Evolutionary conservation across 1,140 invertebrate genomes (phyloP).

Genomic region (Druon quercuslanigerum): DNA sequence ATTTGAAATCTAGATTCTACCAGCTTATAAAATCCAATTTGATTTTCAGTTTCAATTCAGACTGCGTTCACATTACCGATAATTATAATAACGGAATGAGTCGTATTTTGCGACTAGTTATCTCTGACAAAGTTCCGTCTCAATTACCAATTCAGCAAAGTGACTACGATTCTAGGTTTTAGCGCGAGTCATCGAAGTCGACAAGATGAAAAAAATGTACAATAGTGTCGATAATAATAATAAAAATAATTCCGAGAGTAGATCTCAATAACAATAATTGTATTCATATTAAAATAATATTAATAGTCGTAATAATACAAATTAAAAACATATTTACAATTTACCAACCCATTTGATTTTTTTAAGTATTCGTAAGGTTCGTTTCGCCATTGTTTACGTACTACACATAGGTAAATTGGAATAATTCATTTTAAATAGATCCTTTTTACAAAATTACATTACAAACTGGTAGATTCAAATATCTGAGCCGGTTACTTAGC

Average conservation of each 20-base stretch:
- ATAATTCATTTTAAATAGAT: constrained; percentile 68
- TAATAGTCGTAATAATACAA: constrained; percentile 61
- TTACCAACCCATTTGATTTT: constrained; percentile 58
- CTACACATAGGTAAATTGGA: constrained; percentile 62
- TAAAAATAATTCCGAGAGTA: constrained; percentile 59
- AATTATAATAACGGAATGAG: constrained; percentile 41
- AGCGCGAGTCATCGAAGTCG: constrained; percentile 19
- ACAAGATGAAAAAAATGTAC: constrained; percentile 55
- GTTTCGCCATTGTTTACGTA: constrained; percentile 50
- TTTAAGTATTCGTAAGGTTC: constrained; percentile 64
- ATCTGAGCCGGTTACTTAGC: constrained; percentile 64
- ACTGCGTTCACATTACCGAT: constrained; percentile 45
- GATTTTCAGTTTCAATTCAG: constrained; percentile 68
- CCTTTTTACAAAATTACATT: constrained; percentile 76
- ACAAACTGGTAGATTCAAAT: constrained; percentile 70
- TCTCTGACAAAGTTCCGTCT: constrained; percentile 20
- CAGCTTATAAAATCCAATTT: constrained; percentile 49
- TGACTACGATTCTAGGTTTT: constrained; percentile 30
- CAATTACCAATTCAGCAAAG: constrained; percentile 14
- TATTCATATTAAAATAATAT: constrained; percentile 51
- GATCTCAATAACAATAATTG: constrained; percentile 67
- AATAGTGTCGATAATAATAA: constrained; percentile 53
- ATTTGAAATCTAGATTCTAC: constrained; percentile 40
- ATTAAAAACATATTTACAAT: constrained; percentile 70
- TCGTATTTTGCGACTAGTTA: constrained; percentile 40